A percentile compares a stretch with the other conserved stretches of the same genome.
Conservation (phyloP, 2,888 invertebrate species). For the Agrochola litura region DNA sequence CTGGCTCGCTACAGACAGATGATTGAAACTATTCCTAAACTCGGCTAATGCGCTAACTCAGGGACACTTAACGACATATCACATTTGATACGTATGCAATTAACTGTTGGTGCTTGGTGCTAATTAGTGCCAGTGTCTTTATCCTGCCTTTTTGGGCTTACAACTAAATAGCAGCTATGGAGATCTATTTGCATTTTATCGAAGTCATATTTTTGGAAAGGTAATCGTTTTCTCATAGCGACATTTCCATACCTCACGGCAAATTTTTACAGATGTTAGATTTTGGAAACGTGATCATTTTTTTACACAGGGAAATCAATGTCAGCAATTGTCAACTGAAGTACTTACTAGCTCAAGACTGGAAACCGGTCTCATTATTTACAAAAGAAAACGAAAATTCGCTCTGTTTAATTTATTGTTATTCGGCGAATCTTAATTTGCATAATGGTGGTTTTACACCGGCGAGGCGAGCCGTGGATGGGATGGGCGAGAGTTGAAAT, state of each 20-base stretch:
- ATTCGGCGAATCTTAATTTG: constrained; percentile 10
- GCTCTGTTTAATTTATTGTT: constrained; percentile 21
- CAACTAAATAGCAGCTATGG: not conserved
- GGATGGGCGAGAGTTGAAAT: too few species aligned
- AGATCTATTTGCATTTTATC: not conserved
- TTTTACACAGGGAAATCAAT: not conserved
- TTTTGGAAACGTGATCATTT: not conserved
- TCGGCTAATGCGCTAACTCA: constrained; percentile 62
- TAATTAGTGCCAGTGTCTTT: constrained; percentile 26
- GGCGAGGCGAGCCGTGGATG: too few species aligned
- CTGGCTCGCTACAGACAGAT: constrained; percentile 91
- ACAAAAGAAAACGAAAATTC: not conserved
- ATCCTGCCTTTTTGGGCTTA: constrained; percentile 7
- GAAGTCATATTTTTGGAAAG: not conserved
- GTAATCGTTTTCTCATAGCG: not conserved
- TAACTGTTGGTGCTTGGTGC: constrained; percentile 53
- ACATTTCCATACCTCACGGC: not conserved
- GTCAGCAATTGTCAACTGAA: not conserved
- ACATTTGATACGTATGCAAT: constrained; percentile 26
- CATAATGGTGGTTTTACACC: not conserved
- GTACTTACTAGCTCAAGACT: not conserved
- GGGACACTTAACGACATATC: constrained; percentile 47
- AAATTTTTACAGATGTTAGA: not conserved
- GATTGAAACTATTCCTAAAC: constrained; percentile 78
- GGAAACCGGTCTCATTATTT: not conserved